Evolutionary conservation across 1,140 invertebrate species (phyloP), one percentile per base, ranked within the genome.

Genomic region (Drosophila pandora): DNA sequence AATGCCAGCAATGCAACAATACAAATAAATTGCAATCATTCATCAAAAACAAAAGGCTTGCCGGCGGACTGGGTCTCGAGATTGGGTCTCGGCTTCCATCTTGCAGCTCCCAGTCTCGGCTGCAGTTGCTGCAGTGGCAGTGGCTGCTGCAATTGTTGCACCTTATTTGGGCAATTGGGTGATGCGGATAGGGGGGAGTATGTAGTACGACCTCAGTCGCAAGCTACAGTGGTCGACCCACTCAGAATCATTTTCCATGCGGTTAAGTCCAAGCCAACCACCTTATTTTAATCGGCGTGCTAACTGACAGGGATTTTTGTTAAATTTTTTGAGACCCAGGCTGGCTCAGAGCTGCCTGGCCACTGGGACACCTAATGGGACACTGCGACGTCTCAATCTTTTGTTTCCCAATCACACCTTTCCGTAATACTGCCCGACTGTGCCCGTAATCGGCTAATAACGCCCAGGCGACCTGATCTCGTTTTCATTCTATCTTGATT

Each of bases 21-120:
- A 87, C 76, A 87, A 87, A 87, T 87, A 87, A 87, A 87, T 87
- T 87, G 83, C 83, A 83, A 79, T 83, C 83, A 87, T 89, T 79
- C 83, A 87, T 87, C 82, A 87, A 81, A 75, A 76, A 88, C 84
- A 88, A 88, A 82, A 80, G 74, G 87, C 48, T 79, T 55, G 79
- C 62, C 65, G 75, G 71, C 62, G 9, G 49, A 30, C 37, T 37
- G 39, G 57, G 58, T 62, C 61, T 52, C 3, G 25, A 28, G 25
- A 28, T 28, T 61, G 49, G 53, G 43, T 58, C 17, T 75, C 34
- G 54, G 41, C 48, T 52, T 25, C 79, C 34, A 32, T 7, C 25
- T 8, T 39, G 68, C 58, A n/a, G 67, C 52, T 12, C 30, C 34
- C 63, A 45, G 37, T 32, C 32, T 23, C 17, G 32, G 30, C 13